phyloP scores from a whole-genome alignment of 1,140 invertebrate genomes.

The Bradysia coprophila region DNA sequence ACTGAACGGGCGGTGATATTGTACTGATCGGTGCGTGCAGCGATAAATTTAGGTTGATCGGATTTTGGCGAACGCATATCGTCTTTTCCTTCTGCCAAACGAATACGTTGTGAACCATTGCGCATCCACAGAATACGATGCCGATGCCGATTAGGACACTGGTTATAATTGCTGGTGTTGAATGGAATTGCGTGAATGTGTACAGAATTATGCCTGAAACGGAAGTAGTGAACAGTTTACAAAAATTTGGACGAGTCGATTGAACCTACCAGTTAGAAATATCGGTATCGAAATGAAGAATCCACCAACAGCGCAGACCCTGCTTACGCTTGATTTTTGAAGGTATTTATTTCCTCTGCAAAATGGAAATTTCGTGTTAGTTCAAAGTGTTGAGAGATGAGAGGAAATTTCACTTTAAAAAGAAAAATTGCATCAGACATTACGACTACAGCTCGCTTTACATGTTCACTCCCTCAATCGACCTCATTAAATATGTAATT shows the following conservation, averaged over 20 bases:
- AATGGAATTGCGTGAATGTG: slow-evolving; percentile 82
- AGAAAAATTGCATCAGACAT: too few species aligned
- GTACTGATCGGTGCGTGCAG: slow-evolving; percentile 8
- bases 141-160: slow-evolving; percentile 74
- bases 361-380: too few species aligned
- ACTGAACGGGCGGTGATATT: slow-evolving; percentile 6
- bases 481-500: too few species aligned
- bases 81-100: slow-evolving; percentile 81
- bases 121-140: slow-evolving; percentile 78
- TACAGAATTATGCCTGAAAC: slow-evolving; percentile 75
- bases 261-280: slow-evolving; percentile 62
- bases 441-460: too few species aligned
- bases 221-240: slow-evolving; percentile 8
- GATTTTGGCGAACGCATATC: slow-evolving; percentile 24
- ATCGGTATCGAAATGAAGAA: slow-evolving; percentile 89
- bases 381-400: too few species aligned
- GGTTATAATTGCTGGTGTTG: slow-evolving; percentile 75
- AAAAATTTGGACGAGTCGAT: neutral
- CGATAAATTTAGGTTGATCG: slow-evolving; percentile 22
- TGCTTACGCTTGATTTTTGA: slow-evolving; percentile 71
- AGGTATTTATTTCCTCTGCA: slow-evolving; percentile 78
- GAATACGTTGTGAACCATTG: slow-evolving; percentile 86
- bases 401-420: too few species aligned
- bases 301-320: slow-evolving; percentile 78
- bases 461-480: too few species aligned